Evolutionary conservation across 1,140 invertebrate species (phyloP).

Genomic region (Plectrocnemia conspersa): DNA sequence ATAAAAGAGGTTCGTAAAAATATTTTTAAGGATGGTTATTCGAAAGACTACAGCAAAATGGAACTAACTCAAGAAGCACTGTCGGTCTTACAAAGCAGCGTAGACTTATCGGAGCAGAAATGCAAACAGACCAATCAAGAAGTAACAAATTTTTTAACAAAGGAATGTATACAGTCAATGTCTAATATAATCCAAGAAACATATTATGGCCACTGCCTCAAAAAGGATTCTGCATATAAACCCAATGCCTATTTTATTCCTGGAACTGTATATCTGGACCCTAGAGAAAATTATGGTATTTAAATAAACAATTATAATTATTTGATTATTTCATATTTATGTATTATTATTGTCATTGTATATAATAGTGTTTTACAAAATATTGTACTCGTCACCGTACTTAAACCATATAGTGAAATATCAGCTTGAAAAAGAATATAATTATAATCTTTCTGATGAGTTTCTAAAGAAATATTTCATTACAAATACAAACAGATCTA

Average conservation of each 20-base stretch:
- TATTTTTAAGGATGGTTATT: not conserved
- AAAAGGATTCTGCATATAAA: no score
- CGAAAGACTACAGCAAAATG: no score
- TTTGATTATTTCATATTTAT: not conserved
- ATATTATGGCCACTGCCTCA: no score
- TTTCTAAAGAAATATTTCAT: conserved; percentile 29
- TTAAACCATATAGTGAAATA: conserved; percentile 27
- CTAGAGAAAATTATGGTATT: conserved; percentile 28
- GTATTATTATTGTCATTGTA: not conserved
- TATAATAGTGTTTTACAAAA: conserved; percentile 28
- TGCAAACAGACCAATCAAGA: no score
- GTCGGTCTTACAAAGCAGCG: no score
- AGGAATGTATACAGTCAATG: no score
- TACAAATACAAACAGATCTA: conserved; percentile 30
- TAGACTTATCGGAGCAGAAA: no score
- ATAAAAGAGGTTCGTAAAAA: conserved; percentile 9
- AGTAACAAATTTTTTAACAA: no score
- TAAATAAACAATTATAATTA: not conserved
- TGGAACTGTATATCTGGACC: conserved; percentile 26
- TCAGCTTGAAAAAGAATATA: conserved; percentile 24
- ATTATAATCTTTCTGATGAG: conserved; percentile 19
- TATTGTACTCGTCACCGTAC: conserved; percentile 29
- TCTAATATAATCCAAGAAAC: no score
- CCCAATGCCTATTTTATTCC: conserved; percentile 6
- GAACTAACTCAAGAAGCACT: no score